Evolutionary conservation across 1,140 invertebrate genomes (phyloP), one percentile per base, ranked within the genome.

Genomic region (Leptinotarsa undecemlineata): DNA sequence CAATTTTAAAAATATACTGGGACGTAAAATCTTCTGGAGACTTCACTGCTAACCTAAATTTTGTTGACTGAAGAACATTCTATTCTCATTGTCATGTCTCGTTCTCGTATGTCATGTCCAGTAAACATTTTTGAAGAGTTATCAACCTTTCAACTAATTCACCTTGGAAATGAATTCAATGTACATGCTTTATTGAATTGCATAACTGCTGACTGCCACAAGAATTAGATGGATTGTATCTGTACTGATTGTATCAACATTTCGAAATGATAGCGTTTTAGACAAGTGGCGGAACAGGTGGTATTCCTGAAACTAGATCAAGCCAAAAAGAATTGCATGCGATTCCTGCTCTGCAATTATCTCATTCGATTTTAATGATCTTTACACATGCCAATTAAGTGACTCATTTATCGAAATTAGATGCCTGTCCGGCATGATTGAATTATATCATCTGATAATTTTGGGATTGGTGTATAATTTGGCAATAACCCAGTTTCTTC

Each of bases 381-480:
- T 57, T 57, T 57, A 57, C 51, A 57, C 51, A 19, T 57, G 51
- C n/a, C 51, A 57, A 4, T 19, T n/a, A 3, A 57, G n/a, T 57
- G 17, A 57, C 51, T 57, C 51, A 57, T 57, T 57, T 17, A 17
- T 19, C n/a, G 17, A 57, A 19, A 57, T 57, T 19, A 57, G 51
- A 57, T 57, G 51, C 8, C 51, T 57, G 51, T 57, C 51, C n/a
- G n/a, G 51, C 15, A 57, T 57, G n/a, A 57, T 57, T 57, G 51
- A 57, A 57, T 57, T 57, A 57, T 57, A 57, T 57, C 51, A 57
- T 57, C 51, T 57, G 51, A 57, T 57, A 57, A 57, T 57, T 57
- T 57, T 57, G 51, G 51, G 51, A 57, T 57, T 57, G 51, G 51
- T 57, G 13, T 57, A 57, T 57, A 57, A 57, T 57, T 57, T 57